Conservation (phyloP, 64 coral and sea anemone genomes). For the Dendrophyllia cribrosa region DNA sequence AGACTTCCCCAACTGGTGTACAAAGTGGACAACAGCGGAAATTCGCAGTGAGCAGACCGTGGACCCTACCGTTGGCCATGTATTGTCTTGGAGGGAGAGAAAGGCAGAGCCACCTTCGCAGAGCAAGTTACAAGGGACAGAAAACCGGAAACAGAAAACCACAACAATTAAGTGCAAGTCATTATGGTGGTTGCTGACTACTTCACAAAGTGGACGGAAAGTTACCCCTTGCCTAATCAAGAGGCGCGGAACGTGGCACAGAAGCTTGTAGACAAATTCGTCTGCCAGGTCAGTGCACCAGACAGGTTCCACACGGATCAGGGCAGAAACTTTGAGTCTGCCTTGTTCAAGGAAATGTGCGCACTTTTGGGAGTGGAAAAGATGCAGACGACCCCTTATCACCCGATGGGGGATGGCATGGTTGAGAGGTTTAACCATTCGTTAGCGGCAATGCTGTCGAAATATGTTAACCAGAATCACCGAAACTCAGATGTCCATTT, state of each 20-base stretch:
- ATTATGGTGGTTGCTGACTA: slow-evolving; percentile 61
- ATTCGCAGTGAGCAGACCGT: slow-evolving; percentile 47
- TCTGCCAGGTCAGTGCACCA: slow-evolving; percentile 35
- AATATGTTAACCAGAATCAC: slow-evolving; percentile 43
- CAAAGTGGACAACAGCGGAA: too few species aligned
- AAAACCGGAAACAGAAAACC: not conserved
- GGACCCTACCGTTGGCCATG: not conserved
- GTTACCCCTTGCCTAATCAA: slow-evolving; percentile 49
- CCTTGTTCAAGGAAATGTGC: slow-evolving; percentile 61
- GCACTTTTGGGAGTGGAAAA: slow-evolving; percentile 21
- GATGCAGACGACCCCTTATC: slow-evolving; percentile 32
- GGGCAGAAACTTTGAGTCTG: slow-evolving; percentile 60
- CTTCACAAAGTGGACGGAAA: slow-evolving; percentile 71
- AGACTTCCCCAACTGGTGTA: too few species aligned
- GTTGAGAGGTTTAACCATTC: slow-evolving; percentile 59
- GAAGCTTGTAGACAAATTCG: slow-evolving; percentile 28
- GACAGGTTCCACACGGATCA: slow-evolving; percentile 49
- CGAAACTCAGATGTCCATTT: slow-evolving; percentile 38
- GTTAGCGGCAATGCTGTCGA: slow-evolving; percentile 40
- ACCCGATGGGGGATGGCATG: slow-evolving; percentile 51
- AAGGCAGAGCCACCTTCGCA: not conserved
- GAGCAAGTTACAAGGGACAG: not conserved
- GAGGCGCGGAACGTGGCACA: slow-evolving; percentile 53
- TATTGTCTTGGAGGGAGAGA: not conserved
- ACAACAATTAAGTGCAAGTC: slow-evolving; percentile 30